phyloP scores from a whole-genome alignment of 2,113 vertebrate genomes.

The Melanostigma gelatinosum region DNA sequence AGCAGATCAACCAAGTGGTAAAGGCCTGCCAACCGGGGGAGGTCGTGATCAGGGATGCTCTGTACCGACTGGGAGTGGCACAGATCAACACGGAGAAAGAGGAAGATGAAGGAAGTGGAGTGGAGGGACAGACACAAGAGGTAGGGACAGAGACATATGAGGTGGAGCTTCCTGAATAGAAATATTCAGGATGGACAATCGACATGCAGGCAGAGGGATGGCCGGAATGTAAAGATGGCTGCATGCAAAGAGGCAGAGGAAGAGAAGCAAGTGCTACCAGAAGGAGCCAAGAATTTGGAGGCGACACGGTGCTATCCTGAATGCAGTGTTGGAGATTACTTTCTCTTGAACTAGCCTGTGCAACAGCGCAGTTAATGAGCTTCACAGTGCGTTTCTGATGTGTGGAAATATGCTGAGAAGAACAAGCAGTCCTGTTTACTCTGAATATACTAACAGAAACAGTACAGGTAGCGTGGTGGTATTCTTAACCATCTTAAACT shows the following conservation, averaged over 20 bases:
- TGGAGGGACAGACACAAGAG: slow-evolving; percentile 74
- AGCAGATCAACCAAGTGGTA: slow-evolving; percentile 92
- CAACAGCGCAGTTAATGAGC: no score
- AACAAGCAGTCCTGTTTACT: not conserved
- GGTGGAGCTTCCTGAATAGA: slow-evolving; percentile 59
- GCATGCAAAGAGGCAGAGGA: not conserved
- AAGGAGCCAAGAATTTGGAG: not conserved
- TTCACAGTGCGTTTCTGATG: not conserved
- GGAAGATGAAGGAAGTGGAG: slow-evolving; percentile 72
- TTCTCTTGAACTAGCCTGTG: not conserved
- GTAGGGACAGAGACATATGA: slow-evolving; percentile 65
- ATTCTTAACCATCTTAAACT: slow-evolving; percentile 2
- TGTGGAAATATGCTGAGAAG: not conserved
- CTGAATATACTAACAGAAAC: not conserved
- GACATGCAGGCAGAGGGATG: not conserved
- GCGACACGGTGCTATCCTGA: not conserved
- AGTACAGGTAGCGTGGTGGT: not conserved
- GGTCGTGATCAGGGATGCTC: slow-evolving; percentile 93
- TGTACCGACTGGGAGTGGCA: slow-evolving; percentile 95
- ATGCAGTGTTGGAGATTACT: not conserved
- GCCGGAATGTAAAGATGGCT: slow-evolving; percentile 2
- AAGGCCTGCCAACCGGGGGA: slow-evolving; percentile 95
- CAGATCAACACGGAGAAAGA: slow-evolving; percentile 91
- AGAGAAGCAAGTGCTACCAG: not conserved
- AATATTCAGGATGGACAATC: not conserved